Evolutionary conservation across 2,888 invertebrate genomes (phyloP), one percentile per base, ranked within the genome.

Genomic region (Melipona beecheii): DNA sequence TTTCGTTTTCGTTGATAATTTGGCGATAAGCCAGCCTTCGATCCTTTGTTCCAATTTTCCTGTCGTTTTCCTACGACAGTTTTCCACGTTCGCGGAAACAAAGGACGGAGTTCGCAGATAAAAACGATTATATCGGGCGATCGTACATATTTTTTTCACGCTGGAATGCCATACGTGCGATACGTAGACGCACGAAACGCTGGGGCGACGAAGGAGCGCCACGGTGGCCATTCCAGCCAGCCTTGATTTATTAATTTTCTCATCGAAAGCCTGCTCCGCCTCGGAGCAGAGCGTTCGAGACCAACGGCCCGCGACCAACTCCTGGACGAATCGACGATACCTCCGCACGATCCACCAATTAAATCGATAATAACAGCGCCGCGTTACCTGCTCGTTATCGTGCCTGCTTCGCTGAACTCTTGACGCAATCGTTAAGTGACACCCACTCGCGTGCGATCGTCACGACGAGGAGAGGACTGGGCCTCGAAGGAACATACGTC

Each of bases 241-340:
- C 49, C 52, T 75, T 90, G 87, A 91, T 91, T 91, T 90, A 91
- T 91, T 91, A 90, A 91, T 91, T 91, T 86, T 68, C 68, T 77
- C 65, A 66, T 56, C 24, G 69, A 83, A 71, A 75, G 62, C 52
- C 70, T 66, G 60, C 56, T 75, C 68, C 78, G 76, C 73, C 65
- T 74, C 50, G 36, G 65, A 36, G 71, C 21, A 68, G 78, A 56
- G 64, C 52, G 52, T 68, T 77, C 73, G 56, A 43, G 62, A 54
- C 60, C 68, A 43, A 43, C 9, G 70, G 3, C 60, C 58, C 72
- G 43, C 36, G 56, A 66, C 36, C 66, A 66, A 49, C 69, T 73
- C 60, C 75, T 9, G 43, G 86, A 88, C 90, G 90, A 91, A 89
- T 86, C 83, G 73, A 75, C 58, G 88, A 85, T 86, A 83, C 36